Conservation (phyloP, 1,140 invertebrate species). For the Vollenhovia emeryi region DNA sequence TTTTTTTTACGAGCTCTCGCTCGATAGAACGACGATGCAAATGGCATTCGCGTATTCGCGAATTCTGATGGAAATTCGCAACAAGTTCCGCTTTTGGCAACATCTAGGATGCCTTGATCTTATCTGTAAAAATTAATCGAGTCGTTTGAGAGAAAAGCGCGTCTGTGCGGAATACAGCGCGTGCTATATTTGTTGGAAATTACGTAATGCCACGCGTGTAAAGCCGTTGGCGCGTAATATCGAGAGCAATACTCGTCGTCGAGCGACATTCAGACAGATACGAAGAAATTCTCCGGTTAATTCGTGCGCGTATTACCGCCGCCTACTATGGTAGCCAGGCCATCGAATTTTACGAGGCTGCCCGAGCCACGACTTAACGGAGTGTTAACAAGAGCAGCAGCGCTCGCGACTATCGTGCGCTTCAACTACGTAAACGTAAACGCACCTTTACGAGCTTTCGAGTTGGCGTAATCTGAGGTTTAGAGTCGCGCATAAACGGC, state of each 20-base stretch:
- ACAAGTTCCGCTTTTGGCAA: background rate
- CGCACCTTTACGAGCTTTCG: slow-evolving; percentile 60
- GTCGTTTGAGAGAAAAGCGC: background rate
- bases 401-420: slow-evolving; percentile 59
- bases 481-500: slow-evolving; percentile 49
- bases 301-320: background rate
- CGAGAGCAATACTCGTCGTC: background rate
- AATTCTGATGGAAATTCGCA: background rate
- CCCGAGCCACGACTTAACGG: slow-evolving; percentile 62
- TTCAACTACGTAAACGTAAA: slow-evolving; percentile 62
- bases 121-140: background rate
- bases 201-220: background rate
- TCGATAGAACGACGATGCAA: background rate
- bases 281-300: slow-evolving; percentile 22
- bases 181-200: background rate
- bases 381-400: slow-evolving; percentile 68
- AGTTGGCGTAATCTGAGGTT: slow-evolving; percentile 64
- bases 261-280: background rate
- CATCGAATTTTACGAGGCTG: slow-evolving; percentile 61
- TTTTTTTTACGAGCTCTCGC: slow-evolving; percentile 7
- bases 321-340: slow-evolving; percentile 25
- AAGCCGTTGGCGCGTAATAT: background rate
- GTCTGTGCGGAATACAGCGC: background rate
- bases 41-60: background rate
- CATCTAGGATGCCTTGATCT: too few relatives aligned